Evolutionary conservation across 2,888 invertebrate genomes (phyloP).

Genomic region (Ormyrus pomaceus): DNA sequence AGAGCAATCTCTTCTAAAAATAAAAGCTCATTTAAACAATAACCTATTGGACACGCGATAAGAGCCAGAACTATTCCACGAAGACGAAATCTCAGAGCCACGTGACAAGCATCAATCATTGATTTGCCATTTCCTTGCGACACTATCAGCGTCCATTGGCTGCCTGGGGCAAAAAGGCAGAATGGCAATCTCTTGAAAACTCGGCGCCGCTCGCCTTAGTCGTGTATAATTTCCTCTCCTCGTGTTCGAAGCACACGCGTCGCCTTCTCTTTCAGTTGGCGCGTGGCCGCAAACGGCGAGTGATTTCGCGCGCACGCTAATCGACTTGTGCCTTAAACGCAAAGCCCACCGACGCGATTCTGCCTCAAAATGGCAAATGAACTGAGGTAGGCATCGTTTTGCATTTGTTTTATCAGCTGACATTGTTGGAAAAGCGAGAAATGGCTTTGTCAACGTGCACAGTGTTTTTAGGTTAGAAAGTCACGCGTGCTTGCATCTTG

Average conservation of each 20-base stretch:
- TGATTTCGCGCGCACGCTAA: constrained; percentile 1
- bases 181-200: constrained; percentile 36
- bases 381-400: constrained; percentile 39
- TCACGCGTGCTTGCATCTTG: no score
- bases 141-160: constrained; percentile 19
- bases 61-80: not conserved
- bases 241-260: not conserved
- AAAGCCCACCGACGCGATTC: not conserved
- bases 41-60: no score
- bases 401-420: not conserved
- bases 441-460: no score
- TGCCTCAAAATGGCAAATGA: constrained; percentile 41
- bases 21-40: not conserved
- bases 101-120: constrained; percentile 37
- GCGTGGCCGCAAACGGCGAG: constrained; percentile 24
- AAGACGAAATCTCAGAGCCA: not conserved
- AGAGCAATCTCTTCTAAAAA: not conserved
- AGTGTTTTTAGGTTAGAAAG: no score
- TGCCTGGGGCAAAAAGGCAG: not conserved
- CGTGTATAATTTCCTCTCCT: not conserved
- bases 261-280: constrained; percentile 26
- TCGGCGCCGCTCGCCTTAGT: constrained; percentile 1
- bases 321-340: constrained; percentile 13
- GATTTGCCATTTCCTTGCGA: constrained; percentile 30
- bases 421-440: not conserved